These are phyloP conservation scores for Uromys caudimaculatus DNA, from an alignment of 2,797 vertebrate genomes.

Conservation along the genomic window DNA sequence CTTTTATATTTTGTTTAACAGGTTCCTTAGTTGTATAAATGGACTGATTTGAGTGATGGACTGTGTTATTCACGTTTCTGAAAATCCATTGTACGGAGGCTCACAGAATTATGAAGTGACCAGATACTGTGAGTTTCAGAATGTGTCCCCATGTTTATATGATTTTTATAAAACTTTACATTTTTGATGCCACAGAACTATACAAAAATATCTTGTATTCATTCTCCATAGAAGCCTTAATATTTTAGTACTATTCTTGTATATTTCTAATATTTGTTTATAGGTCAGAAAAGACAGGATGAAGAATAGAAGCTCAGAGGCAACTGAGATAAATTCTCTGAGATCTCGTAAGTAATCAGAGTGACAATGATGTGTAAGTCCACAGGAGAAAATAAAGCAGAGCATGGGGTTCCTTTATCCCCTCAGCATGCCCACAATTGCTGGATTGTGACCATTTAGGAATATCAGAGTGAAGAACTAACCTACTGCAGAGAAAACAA, in stretches of 20 bases:
- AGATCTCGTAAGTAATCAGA: not conserved
- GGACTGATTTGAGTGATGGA: not conserved
- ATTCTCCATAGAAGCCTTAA: not conserved
- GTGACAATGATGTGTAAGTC: not conserved
- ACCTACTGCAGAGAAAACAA: not conserved
- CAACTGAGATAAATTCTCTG: constrained; percentile 2
- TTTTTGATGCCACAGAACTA: not conserved
- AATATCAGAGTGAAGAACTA: not conserved
- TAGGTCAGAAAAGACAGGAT: not conserved
- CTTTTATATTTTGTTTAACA: no score
- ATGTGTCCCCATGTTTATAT: not conserved
- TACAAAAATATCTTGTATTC: not conserved
- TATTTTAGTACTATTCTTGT: not conserved
- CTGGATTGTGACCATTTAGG: not conserved
- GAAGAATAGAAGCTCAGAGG: not conserved
- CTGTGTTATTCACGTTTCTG: not conserved
- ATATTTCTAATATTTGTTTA: constrained; percentile 39
- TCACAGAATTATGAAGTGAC: not conserved
- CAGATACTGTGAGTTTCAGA: not conserved
- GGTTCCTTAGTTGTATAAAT: not conserved
- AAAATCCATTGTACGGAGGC: not conserved
- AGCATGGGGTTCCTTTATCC: not conserved
- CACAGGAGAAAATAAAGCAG: not conserved
- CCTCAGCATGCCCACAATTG: not conserved
- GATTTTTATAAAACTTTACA: not conserved